A percentile compares a stretch with the other conserved stretches of the same genome.
Evolutionary conservation across 2,797 vertebrate genomes (phyloP).

Genomic region (Siniperca scherzeri): DNA sequence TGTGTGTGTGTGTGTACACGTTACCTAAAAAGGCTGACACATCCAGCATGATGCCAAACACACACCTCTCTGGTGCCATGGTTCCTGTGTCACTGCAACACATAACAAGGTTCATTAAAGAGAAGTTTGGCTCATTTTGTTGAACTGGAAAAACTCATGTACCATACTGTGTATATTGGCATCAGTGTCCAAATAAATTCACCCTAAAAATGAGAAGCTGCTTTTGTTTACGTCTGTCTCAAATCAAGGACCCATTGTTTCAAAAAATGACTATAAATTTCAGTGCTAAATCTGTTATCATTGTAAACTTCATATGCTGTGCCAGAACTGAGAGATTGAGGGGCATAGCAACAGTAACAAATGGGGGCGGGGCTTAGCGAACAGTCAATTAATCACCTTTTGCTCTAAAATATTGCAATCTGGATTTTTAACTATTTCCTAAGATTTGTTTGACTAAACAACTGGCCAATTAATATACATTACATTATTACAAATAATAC

Average conservation of each 20-base stretch:
- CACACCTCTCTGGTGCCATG: constrained; percentile 91
- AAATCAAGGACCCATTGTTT: not conserved
- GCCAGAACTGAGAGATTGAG: no score
- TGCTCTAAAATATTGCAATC: no score
- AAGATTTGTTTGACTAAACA: not conserved
- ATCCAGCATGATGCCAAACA: constrained; percentile 96
- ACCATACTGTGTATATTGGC: fast-evolving
- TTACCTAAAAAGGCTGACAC: constrained; percentile 91
- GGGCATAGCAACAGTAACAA: no score
- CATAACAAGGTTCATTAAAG: constrained; percentile 11
- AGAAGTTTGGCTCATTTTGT: not conserved
- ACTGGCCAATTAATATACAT: not conserved
- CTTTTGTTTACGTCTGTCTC: not conserved
- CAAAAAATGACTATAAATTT: no score
- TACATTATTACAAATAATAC: no score
- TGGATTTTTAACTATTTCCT: no score
- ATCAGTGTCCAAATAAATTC: not conserved
- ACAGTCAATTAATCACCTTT: no score
- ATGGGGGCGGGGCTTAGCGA: no score
- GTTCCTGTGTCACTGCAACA: constrained; percentile 92
- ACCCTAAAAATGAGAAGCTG: not conserved
- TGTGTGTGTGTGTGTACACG: not conserved
- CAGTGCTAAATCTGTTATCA: no score
- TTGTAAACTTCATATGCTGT: no score
- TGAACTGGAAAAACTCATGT: not conserved